Base-by-base conservation (phyloP, 2,797 vertebrate genomes). In the Dryobates pubescens region DNA sequence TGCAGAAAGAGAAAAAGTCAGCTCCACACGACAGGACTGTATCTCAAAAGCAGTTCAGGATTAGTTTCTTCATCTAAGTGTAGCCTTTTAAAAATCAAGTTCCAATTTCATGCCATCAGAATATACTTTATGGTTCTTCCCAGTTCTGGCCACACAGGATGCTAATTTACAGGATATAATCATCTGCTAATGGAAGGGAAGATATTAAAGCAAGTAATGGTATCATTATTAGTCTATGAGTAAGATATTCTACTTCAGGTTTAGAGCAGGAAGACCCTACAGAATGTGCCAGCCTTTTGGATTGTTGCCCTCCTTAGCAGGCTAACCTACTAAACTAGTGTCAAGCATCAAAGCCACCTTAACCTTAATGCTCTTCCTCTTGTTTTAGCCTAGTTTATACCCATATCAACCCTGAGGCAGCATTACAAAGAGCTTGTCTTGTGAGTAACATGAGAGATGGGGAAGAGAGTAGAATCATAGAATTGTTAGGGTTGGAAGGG, bases 71-170 rank as follows among this genome's bases (percentile, higher is more conserved):
- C 45, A 79, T 86, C 77, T 56, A 77, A 36, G 54, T 56, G 68
- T 77, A 91, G 93, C 68, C 80, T 88, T 79, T 93, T 86, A 77
- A 88, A 88, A 95, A 92, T 92, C 73, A 93, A 92, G 64, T 93
- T 89, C 49, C 88, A 82, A 88, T 95, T 96, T 95, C 88, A 94
- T 74, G 89, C 86, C 88, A 82, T 77, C 76, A 93, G n/a, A 93
- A 89, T 76, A 73, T 63, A 88, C 81, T 88, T 93, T 82, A 95
- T 10, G 34, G 49, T 34, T 92, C 62, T 84, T 92, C 82, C 77
- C 61, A 71, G 61, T 79, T 91, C 61, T 86, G 77, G 64, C 59
- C 49, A 73, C 68, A 61, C 1, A 11, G 72, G 88, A 64, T 18
- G 16, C 32, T 64, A 34, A 82, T 94, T 88, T 47, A 92, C 17